These are phyloP conservation scores for Callyntrura guangdongensis DNA, from an alignment of 2,888 invertebrate genomes.

Conservation along the genomic window DNA sequence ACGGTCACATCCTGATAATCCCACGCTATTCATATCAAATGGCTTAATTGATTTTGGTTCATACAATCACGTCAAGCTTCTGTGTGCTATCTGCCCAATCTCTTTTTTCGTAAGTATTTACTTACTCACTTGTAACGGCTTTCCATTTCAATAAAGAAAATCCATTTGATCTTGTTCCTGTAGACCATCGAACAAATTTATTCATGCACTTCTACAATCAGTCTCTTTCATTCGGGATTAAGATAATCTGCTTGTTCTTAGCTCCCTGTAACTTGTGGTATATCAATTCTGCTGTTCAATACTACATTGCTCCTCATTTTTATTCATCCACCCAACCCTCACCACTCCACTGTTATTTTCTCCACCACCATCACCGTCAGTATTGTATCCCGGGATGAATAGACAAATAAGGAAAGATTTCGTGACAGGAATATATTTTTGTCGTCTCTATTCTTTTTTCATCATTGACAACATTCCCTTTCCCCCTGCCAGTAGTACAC, in stretches of 20 bases:
- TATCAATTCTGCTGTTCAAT: slow-evolving; percentile 25
- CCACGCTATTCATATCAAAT: too few relatives aligned
- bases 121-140: too few relatives aligned
- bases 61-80: background rate
- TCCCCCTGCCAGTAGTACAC: background rate
- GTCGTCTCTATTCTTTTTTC: background rate
- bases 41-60: too few relatives aligned
- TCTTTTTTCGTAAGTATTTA: background rate
- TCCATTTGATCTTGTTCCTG: background rate
- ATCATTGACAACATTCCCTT: background rate
- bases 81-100: too few relatives aligned
- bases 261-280: background rate
- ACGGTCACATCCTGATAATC: too few relatives aligned
- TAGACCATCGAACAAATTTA: background rate
- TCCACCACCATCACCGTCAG: slow-evolving; percentile 9
- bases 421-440: slow-evolving; percentile 75
- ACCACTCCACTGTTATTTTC: background rate
- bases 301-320: slow-evolving; percentile 14
- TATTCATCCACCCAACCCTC: slow-evolving; percentile 21
- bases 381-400: slow-evolving; percentile 16
- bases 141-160: background rate
- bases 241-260: slow-evolving; percentile 20
- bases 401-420: slow-evolving; percentile 67
- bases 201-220: slow-evolving; percentile 33
- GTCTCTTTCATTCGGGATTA: slow-evolving; percentile 42